A percentile compares a stretch with the other conserved stretches of the same genome.
Evolutionary conservation across 1,140 invertebrate genomes (phyloP).

Genomic region (Bathynomus jamesi): DNA sequence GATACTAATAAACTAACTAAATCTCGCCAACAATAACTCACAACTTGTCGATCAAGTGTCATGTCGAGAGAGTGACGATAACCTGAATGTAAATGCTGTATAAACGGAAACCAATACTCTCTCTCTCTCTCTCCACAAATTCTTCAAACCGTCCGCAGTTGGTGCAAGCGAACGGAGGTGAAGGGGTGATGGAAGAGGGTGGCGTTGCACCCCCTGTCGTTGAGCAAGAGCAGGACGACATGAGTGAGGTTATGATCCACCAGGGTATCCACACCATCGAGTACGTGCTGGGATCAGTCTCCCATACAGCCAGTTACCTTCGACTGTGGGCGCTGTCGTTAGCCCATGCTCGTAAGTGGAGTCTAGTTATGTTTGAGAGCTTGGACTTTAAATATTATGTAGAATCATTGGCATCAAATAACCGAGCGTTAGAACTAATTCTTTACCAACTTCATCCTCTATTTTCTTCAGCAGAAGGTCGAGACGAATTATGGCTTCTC

Average conservation of each 20-base stretch:
- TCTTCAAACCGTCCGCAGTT: too few relatives aligned
- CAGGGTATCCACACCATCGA: slow-evolving; percentile 98
- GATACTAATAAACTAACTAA: neutral
- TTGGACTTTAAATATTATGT: too few relatives aligned
- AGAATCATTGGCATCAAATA: too few relatives aligned
- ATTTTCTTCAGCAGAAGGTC: too few relatives aligned
- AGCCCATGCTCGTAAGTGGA: slow-evolving; percentile 75
- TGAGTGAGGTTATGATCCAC: slow-evolving; percentile 88
- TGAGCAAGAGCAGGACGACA: slow-evolving; percentile 62
- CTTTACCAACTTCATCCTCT: too few relatives aligned
- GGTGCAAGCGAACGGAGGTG: slow-evolving; percentile 21
- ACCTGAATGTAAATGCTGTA: neutral
- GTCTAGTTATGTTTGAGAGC: too few relatives aligned
- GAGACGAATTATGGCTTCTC: too few relatives aligned
- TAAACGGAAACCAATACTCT: neutral
- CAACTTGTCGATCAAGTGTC: neutral
- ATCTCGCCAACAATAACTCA: neutral
- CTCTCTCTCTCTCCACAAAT: neutral
- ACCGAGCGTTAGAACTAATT: too few relatives aligned
- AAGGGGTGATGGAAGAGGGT: slow-evolving; percentile 32
- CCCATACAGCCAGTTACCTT: slow-evolving; percentile 98
- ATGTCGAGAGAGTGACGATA: neutral
- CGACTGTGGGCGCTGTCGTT: slow-evolving; percentile 96
- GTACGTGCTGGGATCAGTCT: slow-evolving; percentile 93
- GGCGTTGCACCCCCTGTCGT: slow-evolving; percentile 16